Evolutionary conservation across 2,888 invertebrate species (phyloP).

Genomic region (Trissolcus brochymenae): DNA sequence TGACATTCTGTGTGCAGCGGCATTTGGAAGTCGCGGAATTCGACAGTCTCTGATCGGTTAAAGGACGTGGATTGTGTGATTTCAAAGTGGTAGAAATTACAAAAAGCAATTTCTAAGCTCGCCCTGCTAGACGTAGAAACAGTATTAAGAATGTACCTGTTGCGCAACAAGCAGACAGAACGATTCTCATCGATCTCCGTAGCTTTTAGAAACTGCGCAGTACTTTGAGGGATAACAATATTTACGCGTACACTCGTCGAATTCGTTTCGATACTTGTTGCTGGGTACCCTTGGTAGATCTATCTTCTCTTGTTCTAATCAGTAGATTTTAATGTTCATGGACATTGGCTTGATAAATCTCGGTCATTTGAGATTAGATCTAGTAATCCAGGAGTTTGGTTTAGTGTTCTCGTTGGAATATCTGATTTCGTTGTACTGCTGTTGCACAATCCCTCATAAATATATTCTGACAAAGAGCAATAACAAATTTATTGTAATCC

Average conservation of each 20-base stretch:
- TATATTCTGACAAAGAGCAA: too few relatives aligned
- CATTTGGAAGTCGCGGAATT: conserved; percentile 26
- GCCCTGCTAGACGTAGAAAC: conserved; percentile 55
- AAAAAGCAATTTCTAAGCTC: conserved; percentile 42
- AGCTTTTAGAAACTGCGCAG: conserved; percentile 57
- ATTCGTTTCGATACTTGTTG: conserved; percentile 58
- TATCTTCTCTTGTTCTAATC: conserved; percentile 24
- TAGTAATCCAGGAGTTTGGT: too few relatives aligned
- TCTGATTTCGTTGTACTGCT: too few relatives aligned
- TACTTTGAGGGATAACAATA: conserved; percentile 62
- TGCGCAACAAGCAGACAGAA: conserved; percentile 61
- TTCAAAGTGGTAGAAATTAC: conserved; percentile 49
- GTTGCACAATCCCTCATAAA: too few relatives aligned
- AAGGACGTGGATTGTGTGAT: conserved; percentile 42
- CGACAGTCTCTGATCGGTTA: conserved; percentile 32
- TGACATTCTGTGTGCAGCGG: conserved; percentile 18
- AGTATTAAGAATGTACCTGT: conserved; percentile 67
- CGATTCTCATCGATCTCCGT: conserved; percentile 62
- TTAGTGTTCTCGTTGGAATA: too few relatives aligned
- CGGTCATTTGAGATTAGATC: too few relatives aligned
- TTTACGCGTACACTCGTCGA: conserved; percentile 61
- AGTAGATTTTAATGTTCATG: conserved; percentile 11
- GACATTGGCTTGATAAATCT: too few relatives aligned
- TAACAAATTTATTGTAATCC: too few relatives aligned
- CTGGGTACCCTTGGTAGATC: conserved; percentile 17